Evolutionary conservation across 1,140 invertebrate genomes (phyloP).

Genomic region (Lucilia sericata): DNA sequence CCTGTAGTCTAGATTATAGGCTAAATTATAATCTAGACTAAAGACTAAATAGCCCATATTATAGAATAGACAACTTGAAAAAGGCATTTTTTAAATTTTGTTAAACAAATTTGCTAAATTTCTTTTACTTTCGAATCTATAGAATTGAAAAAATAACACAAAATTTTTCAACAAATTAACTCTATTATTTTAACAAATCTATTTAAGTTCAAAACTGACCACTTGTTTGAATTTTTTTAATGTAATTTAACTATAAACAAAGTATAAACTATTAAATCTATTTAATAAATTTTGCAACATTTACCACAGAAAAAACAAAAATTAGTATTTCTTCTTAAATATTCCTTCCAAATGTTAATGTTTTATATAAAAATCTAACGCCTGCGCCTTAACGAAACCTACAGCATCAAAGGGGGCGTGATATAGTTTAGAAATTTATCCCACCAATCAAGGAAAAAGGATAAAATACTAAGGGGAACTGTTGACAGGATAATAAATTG

Average conservation of each 20-base stretch:
- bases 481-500: neutral
- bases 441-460: neutral
- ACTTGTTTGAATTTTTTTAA: too few relatives aligned
- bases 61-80: too few relatives aligned
- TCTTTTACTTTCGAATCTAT: too few relatives aligned
- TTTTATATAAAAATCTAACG: neutral
- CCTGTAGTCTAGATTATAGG: too few relatives aligned
- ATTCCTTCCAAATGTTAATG: neutral
- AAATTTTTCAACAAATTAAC: neutral
- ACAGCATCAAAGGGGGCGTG: neutral
- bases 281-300: neutral
- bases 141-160: too few relatives aligned
- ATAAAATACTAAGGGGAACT: neutral
- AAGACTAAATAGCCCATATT: too few relatives aligned
- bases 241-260: too few relatives aligned
- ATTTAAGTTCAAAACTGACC: neutral
- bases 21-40: too few relatives aligned
- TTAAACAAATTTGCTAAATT: too few relatives aligned
- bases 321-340: neutral
- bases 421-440: neutral
- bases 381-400: neutral
- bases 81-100: too few relatives aligned
- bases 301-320: neutral
- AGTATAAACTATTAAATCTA: too few relatives aligned
- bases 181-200: neutral